A percentile compares a stretch with the other conserved stretches of the same genome.
Conservation (phyloP, 2,797 vertebrate species). For the Thamnophis elegans region DNA sequence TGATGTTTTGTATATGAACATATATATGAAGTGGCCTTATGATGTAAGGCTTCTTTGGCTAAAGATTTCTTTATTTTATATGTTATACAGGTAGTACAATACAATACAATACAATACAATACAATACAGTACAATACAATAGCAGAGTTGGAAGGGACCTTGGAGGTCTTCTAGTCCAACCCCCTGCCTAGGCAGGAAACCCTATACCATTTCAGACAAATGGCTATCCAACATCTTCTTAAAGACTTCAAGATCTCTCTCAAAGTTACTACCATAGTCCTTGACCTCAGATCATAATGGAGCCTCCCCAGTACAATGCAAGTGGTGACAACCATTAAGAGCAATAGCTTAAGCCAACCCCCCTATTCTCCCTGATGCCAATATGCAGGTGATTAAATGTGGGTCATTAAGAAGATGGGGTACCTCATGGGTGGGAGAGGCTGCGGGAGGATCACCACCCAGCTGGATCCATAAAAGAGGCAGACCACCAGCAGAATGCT, state of each 20-base stretch:
- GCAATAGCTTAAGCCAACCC: background rate
- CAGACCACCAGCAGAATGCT: background rate
- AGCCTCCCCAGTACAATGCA: background rate
- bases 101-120: no score
- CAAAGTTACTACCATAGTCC: no score
- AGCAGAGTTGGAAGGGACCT: no score
- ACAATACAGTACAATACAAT: no score
- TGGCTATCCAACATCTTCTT: no score
- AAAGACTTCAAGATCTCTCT: no score
- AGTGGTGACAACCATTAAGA: background rate
- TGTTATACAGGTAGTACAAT: background rate
- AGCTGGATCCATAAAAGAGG: background rate
- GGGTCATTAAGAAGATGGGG: background rate
- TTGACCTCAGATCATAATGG: background rate
- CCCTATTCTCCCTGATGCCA: background rate
- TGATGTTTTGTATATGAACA: background rate
- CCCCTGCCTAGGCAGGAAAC: no score
- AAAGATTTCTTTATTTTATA: background rate
- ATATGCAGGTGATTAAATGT: background rate
- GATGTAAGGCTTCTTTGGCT: background rate
- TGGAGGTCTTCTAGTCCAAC: no score
- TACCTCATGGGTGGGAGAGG: background rate
- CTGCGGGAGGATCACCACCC: no score
- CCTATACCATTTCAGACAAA: no score
- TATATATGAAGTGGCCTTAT: background rate